Evolutionary conservation across 1,140 invertebrate genomes (phyloP).

Genomic region (Drosophila paulistorum): DNA sequence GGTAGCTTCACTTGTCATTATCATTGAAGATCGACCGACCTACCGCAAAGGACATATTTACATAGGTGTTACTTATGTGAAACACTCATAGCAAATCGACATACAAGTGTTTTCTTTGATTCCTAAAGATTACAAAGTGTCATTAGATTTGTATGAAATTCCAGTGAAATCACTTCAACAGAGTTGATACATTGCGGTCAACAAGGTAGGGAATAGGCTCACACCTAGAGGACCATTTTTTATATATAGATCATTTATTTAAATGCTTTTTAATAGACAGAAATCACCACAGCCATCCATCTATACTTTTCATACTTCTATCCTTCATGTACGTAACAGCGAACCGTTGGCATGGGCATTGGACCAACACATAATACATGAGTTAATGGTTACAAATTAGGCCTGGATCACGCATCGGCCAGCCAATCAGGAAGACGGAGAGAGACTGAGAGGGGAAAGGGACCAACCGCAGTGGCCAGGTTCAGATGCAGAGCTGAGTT

Average conservation of each 20-base stretch:
- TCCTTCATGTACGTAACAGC: not conserved
- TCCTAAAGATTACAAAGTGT: too few species aligned
- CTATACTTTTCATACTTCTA: slow-evolving; percentile 36
- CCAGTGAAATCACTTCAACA: not conserved
- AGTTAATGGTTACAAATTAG: slow-evolving; percentile 82
- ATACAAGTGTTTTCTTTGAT: too few species aligned
- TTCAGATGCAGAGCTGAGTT: not conserved
- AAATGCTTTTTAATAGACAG: slow-evolving; percentile 79
- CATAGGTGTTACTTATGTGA: too few species aligned
- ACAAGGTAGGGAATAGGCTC: slow-evolving; percentile 18
- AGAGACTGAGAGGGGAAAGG: slow-evolving; percentile 19
- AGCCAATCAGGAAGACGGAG: slow-evolving; percentile 25
- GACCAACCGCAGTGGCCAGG: slow-evolving; percentile 63
- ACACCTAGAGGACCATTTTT: slow-evolving; percentile 45
- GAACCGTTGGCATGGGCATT: slow-evolving; percentile 43
- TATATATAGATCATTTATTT: slow-evolving; percentile 55
- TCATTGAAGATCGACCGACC: slow-evolving; percentile 26
- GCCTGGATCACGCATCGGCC: slow-evolving; percentile 65
- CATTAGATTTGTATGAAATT: not conserved
- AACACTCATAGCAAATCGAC: too few species aligned
- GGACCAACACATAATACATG: slow-evolving; percentile 68
- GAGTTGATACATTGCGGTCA: not conserved
- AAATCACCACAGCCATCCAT: slow-evolving; percentile 64
- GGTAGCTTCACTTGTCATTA: slow-evolving; percentile 67
- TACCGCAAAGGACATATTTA: slow-evolving; percentile 37